Evolutionary conservation across 1,140 invertebrate species (phyloP), one percentile per base, ranked within the genome.

Genomic region (Augochlora pura): DNA sequence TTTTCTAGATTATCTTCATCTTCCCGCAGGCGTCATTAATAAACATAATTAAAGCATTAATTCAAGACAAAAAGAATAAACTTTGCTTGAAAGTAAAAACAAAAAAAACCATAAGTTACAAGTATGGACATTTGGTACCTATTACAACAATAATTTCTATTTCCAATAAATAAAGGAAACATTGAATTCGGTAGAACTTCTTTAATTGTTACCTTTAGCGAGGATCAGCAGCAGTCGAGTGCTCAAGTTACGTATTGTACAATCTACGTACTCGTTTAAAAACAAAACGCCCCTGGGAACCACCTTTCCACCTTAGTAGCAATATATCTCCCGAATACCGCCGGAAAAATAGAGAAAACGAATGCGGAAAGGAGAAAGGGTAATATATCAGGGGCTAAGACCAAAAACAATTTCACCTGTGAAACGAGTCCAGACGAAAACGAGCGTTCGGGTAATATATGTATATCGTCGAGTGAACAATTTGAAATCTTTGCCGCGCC

Each of bases 341-440:
- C 14, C n/a, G 46, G 69, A 38, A 65, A 72, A 72, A 78, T 38
- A 27, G 14, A 46, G 69, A 2, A 23, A 57, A 65, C 16, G 25
- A 18, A 9, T n/a, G 21, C 18, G 25, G 59, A 23, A 10, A 52
- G n/a, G 2, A 23, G 69, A 72, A 77, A 46, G 49, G 49, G 69
- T 64, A 64, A 78, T 78, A 64, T 68, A 72, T 78, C 69, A 78
- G 59, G 1, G 21, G 60, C 38, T 52, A 52, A 72, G 68, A 54
- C 69, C 38, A 46, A 65, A 78, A 78, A 78, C 76, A 78, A 78
- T 78, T 78, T 72, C 60, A 57, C 21, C 49, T 6, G 2, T 38
- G 10, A 65, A 72, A 65, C 23, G 27, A 65, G 60, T 38, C 60
- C 16, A 42, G 25, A 4, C 46, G 12, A 23, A 23, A 77, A 77